Evolutionary conservation across 2,113 vertebrate species (phyloP).

Genomic region (Leptocoma aspasia): DNA sequence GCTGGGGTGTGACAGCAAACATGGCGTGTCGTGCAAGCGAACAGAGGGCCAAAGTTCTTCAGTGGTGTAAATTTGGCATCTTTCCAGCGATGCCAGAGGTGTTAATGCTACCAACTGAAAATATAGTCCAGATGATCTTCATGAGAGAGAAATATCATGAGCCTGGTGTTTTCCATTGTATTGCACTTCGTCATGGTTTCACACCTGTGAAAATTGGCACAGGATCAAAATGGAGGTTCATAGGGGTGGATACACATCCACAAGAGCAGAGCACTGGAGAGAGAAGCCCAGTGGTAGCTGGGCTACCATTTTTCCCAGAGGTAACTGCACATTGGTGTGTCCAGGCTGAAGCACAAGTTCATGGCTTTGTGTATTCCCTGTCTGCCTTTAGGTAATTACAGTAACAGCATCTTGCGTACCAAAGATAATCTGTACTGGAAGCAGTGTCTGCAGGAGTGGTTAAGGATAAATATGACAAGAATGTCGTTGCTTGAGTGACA

Average conservation of each 20-base stretch:
- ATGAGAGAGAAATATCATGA: background rate
- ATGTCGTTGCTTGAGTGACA: background rate
- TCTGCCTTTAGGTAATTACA: background rate
- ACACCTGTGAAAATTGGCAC: background rate
- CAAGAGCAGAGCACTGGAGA: background rate
- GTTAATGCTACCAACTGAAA: background rate
- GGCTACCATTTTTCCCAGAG: background rate
- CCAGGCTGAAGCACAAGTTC: background rate
- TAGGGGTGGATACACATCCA: background rate
- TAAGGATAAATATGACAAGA: background rate
- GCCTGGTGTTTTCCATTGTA: background rate
- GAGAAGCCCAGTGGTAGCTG: background rate
- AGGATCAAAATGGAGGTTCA: background rate
- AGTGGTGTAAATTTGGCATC: background rate
- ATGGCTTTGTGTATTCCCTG: background rate
- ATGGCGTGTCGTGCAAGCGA: rapidly evolving
- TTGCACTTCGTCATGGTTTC: background rate
- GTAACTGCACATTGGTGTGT: background rate
- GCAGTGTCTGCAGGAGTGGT: background rate
- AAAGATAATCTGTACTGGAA: background rate
- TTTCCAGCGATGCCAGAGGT: background rate
- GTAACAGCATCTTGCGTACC: background rate
- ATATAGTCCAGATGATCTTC: background rate
- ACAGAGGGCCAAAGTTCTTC: background rate
- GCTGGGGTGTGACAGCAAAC: background rate